phyloP scores from a whole-genome alignment of 2,797 vertebrate species.

The Sparidentex hasta region DNA sequence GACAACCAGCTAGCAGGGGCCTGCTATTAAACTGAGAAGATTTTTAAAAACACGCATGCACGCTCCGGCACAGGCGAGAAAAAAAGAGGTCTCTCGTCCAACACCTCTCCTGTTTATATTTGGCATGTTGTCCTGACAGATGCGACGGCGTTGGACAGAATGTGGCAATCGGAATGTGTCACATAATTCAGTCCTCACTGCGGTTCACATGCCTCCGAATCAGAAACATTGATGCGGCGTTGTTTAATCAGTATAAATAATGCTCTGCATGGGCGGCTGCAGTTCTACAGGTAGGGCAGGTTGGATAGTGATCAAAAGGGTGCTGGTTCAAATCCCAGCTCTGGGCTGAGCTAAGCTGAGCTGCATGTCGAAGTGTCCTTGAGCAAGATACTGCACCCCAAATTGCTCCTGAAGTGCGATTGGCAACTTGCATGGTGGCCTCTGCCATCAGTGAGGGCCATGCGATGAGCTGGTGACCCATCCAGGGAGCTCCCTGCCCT shows the following conservation, averaged over 20 bases:
- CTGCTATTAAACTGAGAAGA: constrained; percentile 47
- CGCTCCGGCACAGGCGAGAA: constrained; percentile 16
- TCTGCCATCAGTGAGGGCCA: too few species aligned
- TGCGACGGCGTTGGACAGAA: constrained; percentile 17
- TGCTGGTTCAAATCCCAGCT: too few species aligned
- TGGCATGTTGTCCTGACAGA: constrained; percentile 35
- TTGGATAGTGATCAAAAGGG: too few species aligned
- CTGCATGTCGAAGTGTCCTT: too few species aligned
- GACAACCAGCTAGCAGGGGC: constrained; percentile 60
- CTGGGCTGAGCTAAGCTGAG: too few species aligned
- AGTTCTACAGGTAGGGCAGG: too few species aligned
- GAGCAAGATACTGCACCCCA: too few species aligned
- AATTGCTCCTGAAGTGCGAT: too few species aligned
- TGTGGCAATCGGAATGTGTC: constrained; percentile 17
- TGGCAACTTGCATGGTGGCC: too few species aligned
- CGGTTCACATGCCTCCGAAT: constrained; percentile 12
- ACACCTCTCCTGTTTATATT: constrained; percentile 19
- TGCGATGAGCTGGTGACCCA: too few species aligned
- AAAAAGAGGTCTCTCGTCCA: constrained; percentile 36
- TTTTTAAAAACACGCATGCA: constrained; percentile 47
- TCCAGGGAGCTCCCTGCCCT: too few species aligned
- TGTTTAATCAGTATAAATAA: constrained; percentile 38
- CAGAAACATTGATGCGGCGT: constrained; percentile 18
- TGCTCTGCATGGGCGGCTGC: too few species aligned
- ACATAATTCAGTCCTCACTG: constrained; percentile 32